Conservation (phyloP, 23 tunicate species). For the Corella eumyota region DNA sequence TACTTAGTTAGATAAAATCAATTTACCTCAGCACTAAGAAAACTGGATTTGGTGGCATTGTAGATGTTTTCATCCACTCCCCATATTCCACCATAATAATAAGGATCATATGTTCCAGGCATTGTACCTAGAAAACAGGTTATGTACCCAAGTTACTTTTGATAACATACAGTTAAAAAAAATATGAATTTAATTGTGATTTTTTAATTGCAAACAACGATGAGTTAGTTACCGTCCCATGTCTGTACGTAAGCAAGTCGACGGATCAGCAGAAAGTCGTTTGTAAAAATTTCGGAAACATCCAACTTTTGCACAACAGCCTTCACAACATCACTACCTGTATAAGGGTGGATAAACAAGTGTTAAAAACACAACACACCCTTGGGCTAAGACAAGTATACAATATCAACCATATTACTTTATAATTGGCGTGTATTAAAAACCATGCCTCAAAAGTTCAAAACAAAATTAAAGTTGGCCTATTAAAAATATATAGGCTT, state of each 20-base stretch:
- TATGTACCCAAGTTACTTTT: too few relatives aligned
- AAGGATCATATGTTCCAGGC: constrained; percentile 3
- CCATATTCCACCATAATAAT: constrained; percentile 8
- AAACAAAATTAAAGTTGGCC: too few relatives aligned
- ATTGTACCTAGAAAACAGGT: constrained; percentile 1
- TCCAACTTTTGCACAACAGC: constrained; percentile 16
- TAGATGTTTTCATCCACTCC: constrained; percentile 4
- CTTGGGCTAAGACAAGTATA: too few relatives aligned
- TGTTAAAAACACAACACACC: too few relatives aligned
- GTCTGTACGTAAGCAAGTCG: constrained; percentile 9
- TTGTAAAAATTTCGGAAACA: constrained; percentile 2
- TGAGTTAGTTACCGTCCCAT: constrained; percentile 5
- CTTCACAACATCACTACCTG: constrained; percentile 5
- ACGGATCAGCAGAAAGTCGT: constrained; percentile 2
- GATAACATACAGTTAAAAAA: background rate
- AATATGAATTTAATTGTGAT: too few relatives aligned
- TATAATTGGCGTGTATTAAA: background rate
- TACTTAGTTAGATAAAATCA: too few relatives aligned
- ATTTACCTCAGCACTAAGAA: background rate
- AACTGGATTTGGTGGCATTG: constrained; percentile 4
- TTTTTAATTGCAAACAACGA: too few relatives aligned
- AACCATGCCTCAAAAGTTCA: background rate
- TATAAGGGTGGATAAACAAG: too few relatives aligned
- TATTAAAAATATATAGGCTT: too few relatives aligned
- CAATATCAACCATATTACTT: too few relatives aligned